Evolutionary conservation across 2,797 vertebrate genomes (phyloP).

Genomic region (Austrolebias charrua): DNA sequence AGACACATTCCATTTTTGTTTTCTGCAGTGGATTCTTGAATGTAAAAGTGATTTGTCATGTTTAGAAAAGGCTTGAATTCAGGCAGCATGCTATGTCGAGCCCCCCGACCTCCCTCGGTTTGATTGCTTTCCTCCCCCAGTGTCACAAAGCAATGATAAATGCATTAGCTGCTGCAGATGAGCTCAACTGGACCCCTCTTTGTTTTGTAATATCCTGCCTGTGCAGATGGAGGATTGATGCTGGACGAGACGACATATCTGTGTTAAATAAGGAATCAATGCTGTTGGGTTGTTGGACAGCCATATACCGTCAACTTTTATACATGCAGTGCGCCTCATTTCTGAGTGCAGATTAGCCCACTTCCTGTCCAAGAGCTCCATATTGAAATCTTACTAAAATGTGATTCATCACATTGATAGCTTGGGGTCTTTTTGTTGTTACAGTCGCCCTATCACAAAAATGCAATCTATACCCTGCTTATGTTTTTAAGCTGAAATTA

Average conservation of each 20-base stretch:
- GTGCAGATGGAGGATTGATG: slow-evolving; percentile 38
- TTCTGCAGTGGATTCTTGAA: slow-evolving; percentile 31
- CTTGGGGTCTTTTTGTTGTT: neutral
- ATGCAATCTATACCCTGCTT: neutral
- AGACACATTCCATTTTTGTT: neutral
- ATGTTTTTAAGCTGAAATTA: too few relatives aligned
- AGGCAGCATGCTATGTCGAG: slow-evolving; percentile 13
- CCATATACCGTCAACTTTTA: slow-evolving; percentile 49
- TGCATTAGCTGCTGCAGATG: slow-evolving; percentile 5
- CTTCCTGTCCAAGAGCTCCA: slow-evolving; percentile 22
- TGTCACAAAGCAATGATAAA: slow-evolving; percentile 36
- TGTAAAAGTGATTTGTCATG: slow-evolving; percentile 20
- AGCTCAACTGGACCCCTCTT: slow-evolving; percentile 23
- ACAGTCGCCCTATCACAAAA: neutral
- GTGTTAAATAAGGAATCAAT: slow-evolving; percentile 67
- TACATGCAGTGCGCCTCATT: slow-evolving; percentile 12
- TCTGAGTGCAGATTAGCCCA: slow-evolving; percentile 38
- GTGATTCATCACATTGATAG: slow-evolving; percentile 10
- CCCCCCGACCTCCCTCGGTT: neutral
- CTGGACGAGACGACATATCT: slow-evolving; percentile 41
- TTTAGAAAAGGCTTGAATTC: slow-evolving; percentile 9
- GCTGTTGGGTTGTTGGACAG: slow-evolving; percentile 38
- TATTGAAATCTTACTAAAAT: slow-evolving; percentile 11
- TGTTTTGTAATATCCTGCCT: slow-evolving; percentile 37
- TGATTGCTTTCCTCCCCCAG: slow-evolving; percentile 22